Evolutionary conservation across 2,888 invertebrate genomes (phyloP).

Genomic region (Pseudeuparius sepicola): DNA sequence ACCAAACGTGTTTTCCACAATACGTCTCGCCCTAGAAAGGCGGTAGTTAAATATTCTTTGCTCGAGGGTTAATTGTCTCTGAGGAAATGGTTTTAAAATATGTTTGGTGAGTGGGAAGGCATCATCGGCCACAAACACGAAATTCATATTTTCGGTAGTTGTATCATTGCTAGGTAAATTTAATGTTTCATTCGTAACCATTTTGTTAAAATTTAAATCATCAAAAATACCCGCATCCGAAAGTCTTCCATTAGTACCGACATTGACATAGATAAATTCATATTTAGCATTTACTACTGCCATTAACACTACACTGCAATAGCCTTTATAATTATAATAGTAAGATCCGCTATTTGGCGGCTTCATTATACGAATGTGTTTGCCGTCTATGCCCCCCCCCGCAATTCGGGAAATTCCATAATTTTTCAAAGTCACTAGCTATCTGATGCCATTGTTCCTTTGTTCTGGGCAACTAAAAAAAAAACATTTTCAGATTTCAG

Average conservation of each 20-base stretch:
- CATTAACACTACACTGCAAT: conserved; percentile 22
- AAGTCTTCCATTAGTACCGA: conserved; percentile 24
- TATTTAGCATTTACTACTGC: conserved; percentile 23
- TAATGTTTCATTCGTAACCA: too few species aligned
- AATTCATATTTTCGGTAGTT: conserved; percentile 9
- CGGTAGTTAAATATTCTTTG: conserved; percentile 24
- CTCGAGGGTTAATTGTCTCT: conserved; percentile 9
- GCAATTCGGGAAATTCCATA: conserved; percentile 24
- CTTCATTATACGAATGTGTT: conserved; percentile 24
- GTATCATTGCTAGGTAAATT: too few species aligned
- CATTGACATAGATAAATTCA: conserved; percentile 22
- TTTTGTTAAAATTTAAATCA: too few species aligned
- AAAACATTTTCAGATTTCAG: conserved; percentile 9
- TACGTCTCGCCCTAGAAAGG: conserved; percentile 22
- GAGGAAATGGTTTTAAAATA: conserved; percentile 21
- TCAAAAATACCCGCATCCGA: too few species aligned
- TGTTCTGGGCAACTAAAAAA: conserved; percentile 22
- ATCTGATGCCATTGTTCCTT: conserved; percentile 21
- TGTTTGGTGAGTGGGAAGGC: conserved; percentile 21
- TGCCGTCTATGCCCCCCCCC: conserved; percentile 25
- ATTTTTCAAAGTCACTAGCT: conserved; percentile 22
- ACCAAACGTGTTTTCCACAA: conserved; percentile 25
- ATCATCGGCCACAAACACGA: conserved; percentile 25
- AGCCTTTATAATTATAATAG: conserved; percentile 27
- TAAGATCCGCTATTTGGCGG: conserved; percentile 24